Evolutionary conservation across 2,113 vertebrate species (phyloP).

Genomic region (Phrynocephalus versicolor): DNA sequence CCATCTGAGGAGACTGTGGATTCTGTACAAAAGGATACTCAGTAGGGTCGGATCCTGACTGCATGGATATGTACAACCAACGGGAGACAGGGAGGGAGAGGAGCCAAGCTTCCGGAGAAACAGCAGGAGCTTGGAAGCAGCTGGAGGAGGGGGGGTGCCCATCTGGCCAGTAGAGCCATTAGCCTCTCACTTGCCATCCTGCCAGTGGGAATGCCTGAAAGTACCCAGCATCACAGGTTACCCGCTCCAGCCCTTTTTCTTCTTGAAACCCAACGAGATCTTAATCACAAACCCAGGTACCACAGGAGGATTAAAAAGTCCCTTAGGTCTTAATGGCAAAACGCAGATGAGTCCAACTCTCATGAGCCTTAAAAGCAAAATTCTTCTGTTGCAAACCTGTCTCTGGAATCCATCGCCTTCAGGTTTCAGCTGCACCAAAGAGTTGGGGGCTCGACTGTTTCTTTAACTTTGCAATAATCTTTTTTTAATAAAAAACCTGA

Average conservation of each 20-base stretch:
- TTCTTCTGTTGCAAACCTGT: background rate
- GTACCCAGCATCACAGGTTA: background rate
- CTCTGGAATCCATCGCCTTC: background rate
- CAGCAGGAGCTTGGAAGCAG: background rate
- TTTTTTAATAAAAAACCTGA: background rate
- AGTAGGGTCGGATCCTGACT: background rate
- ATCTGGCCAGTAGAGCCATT: background rate
- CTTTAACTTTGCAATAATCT: background rate
- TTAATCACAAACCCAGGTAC: background rate
- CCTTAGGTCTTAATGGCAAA: background rate
- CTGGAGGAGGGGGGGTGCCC: background rate
- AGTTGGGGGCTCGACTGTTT: background rate
- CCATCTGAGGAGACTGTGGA: background rate
- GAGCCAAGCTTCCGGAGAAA: background rate
- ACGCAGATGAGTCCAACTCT: background rate
- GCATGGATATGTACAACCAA: background rate
- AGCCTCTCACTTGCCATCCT: background rate
- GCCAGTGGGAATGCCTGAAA: background rate
- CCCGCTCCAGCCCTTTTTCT: constrained; percentile 3
- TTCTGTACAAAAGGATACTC: background rate
- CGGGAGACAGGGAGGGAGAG: background rate
- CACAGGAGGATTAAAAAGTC: background rate
- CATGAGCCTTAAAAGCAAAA: background rate
- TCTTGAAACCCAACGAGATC: background rate
- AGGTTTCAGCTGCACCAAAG: background rate